Evolutionary conservation across 1,140 invertebrate genomes (phyloP), one percentile per base, ranked within the genome.

Genomic region (Nixonia krombeini): DNA sequence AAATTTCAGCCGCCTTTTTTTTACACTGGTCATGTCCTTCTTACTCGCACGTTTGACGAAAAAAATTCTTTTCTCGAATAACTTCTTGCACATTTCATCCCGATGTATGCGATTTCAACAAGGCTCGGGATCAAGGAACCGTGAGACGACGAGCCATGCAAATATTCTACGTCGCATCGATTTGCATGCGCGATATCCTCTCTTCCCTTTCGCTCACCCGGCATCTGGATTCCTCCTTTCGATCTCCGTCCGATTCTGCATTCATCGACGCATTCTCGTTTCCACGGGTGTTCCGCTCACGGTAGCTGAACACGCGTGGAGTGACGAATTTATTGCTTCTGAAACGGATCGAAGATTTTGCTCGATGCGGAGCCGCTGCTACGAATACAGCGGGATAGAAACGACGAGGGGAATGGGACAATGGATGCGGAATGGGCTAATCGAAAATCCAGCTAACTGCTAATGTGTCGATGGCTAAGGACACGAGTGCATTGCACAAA

Each of bases 251-350:
- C 72, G 62, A 73, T 74, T 76, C 66, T 74, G 68, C 74, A 76
- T 76, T 76, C 72, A 76, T 76, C 72, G 74, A 74, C 74, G 74
- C 74, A 76, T 76, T 73, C 74, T 72, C 72, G 69, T 73, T 76
- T 76, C 72, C 72, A 76, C 70, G 72, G 64, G 58, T 70, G 72
- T 72, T 70, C 65, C 62, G 70, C 66, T 65, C 58, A 68, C 66
- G 62, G 70, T 72, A 72, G 65, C 70, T 65, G 68, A 70, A 71
- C 53, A 71, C 65, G 65, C 66, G 71, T 62, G 57, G 57, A 70
- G 67, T 74, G 78, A 82, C 72, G 77, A 79, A 80, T 81, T 81
- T 79, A 82, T 82, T 74, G 76, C 73, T 56, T 74, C 67, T 72
- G 72, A 76, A 75, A 66, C 65, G 57, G 67, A 70, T 68, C 70